Evolutionary conservation across 2,888 invertebrate species (phyloP).

Genomic region (Gastrophysa polygoni): DNA sequence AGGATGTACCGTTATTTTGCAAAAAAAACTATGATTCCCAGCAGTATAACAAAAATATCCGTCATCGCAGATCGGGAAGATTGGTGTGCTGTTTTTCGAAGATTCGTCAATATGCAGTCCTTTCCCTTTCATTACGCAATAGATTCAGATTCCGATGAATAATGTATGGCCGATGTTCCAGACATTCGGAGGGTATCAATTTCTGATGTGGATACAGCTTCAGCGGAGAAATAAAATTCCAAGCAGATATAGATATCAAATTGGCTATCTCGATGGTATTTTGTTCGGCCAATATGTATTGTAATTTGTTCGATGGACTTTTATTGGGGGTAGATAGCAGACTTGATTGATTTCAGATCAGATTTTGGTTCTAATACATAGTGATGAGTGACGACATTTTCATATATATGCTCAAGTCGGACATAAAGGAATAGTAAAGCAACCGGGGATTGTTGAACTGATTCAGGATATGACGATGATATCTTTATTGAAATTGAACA

Average conservation of each 20-base stretch:
- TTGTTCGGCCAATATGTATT: conserved; percentile 49
- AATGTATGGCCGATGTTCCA: not conserved
- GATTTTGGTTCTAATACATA: conserved; percentile 37
- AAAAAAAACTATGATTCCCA: no score
- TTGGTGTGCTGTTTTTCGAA: not conserved
- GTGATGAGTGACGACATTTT: conserved; percentile 26
- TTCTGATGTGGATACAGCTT: conserved; percentile 24
- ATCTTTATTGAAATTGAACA: no score
- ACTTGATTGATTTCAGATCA: conserved; percentile 35
- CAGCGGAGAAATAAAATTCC: conserved; percentile 29
- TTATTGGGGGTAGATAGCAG: conserved; percentile 27
- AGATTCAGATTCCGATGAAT: not conserved
- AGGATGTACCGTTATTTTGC: not conserved
- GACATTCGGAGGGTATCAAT: conserved; percentile 7
- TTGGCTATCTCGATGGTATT: conserved; percentile 48
- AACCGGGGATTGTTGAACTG: not conserved
- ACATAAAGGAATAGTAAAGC: no score
- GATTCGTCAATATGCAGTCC: not conserved
- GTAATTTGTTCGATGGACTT: conserved; percentile 44
- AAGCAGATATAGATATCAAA: conserved; percentile 46
- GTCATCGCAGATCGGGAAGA: no score
- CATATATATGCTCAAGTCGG: not conserved
- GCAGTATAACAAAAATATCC: no score
- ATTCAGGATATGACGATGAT: no score
- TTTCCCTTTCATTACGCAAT: not conserved